Evolutionary conservation across 2,797 vertebrate species (phyloP).

Genomic region (Odontamblyopus rebecca): DNA sequence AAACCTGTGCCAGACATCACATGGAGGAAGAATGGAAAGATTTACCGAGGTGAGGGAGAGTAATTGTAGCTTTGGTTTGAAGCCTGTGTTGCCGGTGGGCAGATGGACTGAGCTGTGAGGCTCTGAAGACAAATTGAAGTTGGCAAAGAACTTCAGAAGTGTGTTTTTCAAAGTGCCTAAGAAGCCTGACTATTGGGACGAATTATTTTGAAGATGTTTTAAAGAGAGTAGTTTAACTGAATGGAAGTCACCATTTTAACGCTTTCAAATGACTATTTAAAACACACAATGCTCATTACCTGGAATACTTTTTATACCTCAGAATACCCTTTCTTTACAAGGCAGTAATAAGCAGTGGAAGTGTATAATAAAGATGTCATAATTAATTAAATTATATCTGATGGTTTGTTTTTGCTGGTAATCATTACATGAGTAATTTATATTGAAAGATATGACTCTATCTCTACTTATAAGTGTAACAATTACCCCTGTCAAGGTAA

Average conservation of each 20-base stretch:
- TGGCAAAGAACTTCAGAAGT: slow-evolving; percentile 8
- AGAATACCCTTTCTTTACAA: too few relatives aligned
- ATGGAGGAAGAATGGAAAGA: slow-evolving; percentile 87
- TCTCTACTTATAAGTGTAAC: too few relatives aligned
- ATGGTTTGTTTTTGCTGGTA: too few relatives aligned
- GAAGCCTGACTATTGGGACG: background rate
- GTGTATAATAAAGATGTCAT: too few relatives aligned
- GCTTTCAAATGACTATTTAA: background rate
- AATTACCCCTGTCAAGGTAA: too few relatives aligned
- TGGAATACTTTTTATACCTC: background rate
- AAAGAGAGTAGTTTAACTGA: background rate
- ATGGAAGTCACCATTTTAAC: background rate
- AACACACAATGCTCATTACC: background rate
- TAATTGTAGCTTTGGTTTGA: slow-evolving; percentile 23
- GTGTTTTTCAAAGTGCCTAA: slow-evolving; percentile 9
- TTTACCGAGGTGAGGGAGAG: slow-evolving; percentile 77
- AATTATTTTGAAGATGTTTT: slow-evolving; percentile 7
- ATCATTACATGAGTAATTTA: too few relatives aligned
- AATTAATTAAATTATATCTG: too few relatives aligned
- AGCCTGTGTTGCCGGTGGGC: slow-evolving; percentile 7
- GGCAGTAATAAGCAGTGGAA: too few relatives aligned
- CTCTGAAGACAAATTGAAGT: slow-evolving; percentile 5
- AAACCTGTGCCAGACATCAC: slow-evolving; percentile 82
- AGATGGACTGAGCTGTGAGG: background rate
- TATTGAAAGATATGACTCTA: too few relatives aligned